Conservation (phyloP, 2,888 invertebrate species). For the Incurvaria masculella region DNA sequence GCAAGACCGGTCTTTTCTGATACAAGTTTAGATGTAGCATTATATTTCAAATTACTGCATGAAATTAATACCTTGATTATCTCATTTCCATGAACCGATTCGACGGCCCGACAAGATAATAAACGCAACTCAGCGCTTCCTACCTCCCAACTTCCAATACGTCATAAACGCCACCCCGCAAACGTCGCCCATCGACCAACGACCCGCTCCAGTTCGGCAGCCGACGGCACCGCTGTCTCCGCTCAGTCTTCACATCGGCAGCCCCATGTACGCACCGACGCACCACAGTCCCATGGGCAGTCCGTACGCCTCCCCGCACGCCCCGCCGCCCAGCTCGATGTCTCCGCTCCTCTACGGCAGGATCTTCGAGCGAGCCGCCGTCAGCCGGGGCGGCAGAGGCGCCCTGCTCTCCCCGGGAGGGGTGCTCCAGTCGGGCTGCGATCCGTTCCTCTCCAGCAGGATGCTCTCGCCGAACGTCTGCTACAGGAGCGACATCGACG, state of each 20-base stretch:
- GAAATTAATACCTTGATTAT: neutral
- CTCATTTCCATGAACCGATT: neutral
- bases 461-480: conserved; percentile 25
- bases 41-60: too few species aligned
- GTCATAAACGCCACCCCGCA: too few species aligned
- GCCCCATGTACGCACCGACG: conserved; percentile 34
- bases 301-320: conserved; percentile 38
- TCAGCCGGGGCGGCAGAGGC: neutral
- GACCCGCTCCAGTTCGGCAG: too few species aligned
- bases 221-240: conserved; percentile 32
- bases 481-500: neutral
- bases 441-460: conserved; percentile 41
- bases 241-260: conserved; percentile 33
- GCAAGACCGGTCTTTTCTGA: too few species aligned
- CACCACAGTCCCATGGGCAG: conserved; percentile 38
- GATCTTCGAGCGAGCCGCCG: too few species aligned
- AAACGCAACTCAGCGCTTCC: neutral
- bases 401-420: conserved; percentile 28
- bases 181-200: too few species aligned
- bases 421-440: conserved; percentile 30
- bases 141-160: neutral
- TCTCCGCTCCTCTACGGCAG: neutral
- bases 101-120: neutral
- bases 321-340: neutral
- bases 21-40: too few species aligned